Evolutionary conservation across 1,140 invertebrate genomes (phyloP).

Genomic region (Zaprionus kolodkinae): DNA sequence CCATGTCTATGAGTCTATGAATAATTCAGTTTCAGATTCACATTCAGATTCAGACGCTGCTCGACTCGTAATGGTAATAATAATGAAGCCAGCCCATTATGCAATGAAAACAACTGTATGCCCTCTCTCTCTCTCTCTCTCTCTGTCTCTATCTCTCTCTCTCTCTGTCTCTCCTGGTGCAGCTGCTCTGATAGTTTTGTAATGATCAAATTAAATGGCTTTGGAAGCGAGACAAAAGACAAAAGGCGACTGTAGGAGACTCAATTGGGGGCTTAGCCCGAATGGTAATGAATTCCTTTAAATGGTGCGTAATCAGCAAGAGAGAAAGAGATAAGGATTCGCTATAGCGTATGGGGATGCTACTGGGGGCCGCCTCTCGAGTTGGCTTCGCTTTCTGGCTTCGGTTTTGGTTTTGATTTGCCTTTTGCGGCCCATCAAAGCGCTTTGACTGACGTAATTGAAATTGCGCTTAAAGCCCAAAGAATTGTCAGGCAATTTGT

Average conservation of each 20-base stretch:
- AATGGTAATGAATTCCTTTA: slow-evolving; percentile 79
- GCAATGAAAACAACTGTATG: slow-evolving; percentile 33
- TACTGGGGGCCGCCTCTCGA: not conserved
- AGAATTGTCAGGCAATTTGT: slow-evolving; percentile 61
- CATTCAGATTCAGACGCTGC: slow-evolving; percentile 30
- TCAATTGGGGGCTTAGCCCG: slow-evolving; percentile 49
- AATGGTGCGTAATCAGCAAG: slow-evolving; percentile 76
- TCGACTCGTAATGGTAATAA: slow-evolving; percentile 52
- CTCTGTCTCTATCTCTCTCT: slow-evolving; percentile 21
- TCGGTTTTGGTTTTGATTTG: slow-evolving; percentile 10
- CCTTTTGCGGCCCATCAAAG: slow-evolving; percentile 35
- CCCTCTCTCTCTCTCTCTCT: not conserved
- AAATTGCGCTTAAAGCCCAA: slow-evolving; percentile 66
- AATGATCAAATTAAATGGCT: slow-evolving; percentile 80
- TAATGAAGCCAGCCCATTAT: slow-evolving; percentile 50
- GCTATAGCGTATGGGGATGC: too few relatives aligned
- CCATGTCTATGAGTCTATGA: slow-evolving; percentile 56
- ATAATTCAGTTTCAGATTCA: slow-evolving; percentile 73
- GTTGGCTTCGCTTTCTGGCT: not conserved
- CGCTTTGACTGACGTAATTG: slow-evolving; percentile 34
- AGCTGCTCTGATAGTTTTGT: slow-evolving; percentile 70
- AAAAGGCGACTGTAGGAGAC: slow-evolving; percentile 41
- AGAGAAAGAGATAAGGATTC: slow-evolving; percentile 19
- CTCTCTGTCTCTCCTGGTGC: slow-evolving; percentile 4
- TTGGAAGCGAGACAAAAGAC: slow-evolving; percentile 48